These are phyloP conservation scores for Pagrus major DNA, from an alignment of 2,113 vertebrate genomes.

Conservation along the genomic window DNA sequence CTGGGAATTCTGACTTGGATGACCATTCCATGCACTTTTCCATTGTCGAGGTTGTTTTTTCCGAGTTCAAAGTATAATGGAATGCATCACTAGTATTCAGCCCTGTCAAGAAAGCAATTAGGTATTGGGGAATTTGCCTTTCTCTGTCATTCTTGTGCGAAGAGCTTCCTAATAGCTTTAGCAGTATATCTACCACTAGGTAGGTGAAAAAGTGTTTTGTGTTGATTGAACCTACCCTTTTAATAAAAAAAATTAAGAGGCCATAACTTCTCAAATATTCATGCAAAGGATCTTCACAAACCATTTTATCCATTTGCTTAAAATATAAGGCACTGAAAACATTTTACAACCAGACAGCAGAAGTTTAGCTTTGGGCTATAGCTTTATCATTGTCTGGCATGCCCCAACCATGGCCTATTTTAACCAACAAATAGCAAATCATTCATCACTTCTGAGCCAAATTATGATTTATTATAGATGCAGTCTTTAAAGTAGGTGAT, in stretches of 20 bases:
- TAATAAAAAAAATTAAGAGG: background rate
- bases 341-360: slow-evolving; percentile 43
- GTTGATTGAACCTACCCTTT: background rate
- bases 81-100: no score
- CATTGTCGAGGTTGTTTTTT: no score
- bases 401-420: slow-evolving; percentile 44
- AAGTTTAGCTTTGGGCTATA: slow-evolving; percentile 45
- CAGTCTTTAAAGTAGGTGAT: slow-evolving; percentile 38
- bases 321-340: background rate
- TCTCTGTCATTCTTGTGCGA: no score
- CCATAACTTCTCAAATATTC: background rate
- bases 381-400: slow-evolving; percentile 60
- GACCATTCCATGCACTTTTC: no score
- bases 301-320: background rate
- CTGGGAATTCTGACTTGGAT: no score
- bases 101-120: no score
- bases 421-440: slow-evolving; percentile 59
- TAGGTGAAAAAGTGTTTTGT: background rate
- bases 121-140: no score
- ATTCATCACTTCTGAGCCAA: slow-evolving; percentile 40
- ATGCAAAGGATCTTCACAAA: background rate
- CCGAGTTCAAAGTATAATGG: no score
- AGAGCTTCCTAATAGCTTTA: no score
- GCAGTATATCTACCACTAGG: no score
- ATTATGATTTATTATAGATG: slow-evolving; percentile 53